phyloP scores from a whole-genome alignment of 2,888 invertebrate genomes.

The Meandrusa payeni region DNA sequence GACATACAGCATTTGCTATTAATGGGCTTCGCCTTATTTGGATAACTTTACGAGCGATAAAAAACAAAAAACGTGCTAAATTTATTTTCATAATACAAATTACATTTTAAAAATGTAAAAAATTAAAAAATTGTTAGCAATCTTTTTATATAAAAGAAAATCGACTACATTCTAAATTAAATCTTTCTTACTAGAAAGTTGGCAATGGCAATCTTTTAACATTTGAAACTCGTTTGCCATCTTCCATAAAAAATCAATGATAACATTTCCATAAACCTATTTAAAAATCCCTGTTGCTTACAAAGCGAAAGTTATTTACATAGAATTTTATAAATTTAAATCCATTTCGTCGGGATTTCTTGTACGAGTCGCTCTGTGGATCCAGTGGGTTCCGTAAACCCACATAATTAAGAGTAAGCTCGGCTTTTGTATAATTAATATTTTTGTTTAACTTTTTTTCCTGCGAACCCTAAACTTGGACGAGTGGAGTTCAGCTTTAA shows the following conservation, averaged over 20 bases:
- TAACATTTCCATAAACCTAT: too few relatives aligned
- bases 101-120: too few relatives aligned
- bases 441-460: constrained; percentile 7
- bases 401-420: constrained; percentile 12
- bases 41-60: not conserved
- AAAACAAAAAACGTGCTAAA: too few relatives aligned
- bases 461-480: not conserved
- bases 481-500: not conserved
- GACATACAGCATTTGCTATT: constrained; percentile 2
- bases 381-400: not conserved
- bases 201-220: too few relatives aligned
- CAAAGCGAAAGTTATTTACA: not conserved
- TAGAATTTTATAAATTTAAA: constrained; percentile 2
- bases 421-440: constrained; percentile 10
- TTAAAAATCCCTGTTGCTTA: not conserved
- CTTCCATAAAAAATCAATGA: too few relatives aligned
- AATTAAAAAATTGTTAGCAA: too few relatives aligned
- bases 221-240: too few relatives aligned
- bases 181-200: too few relatives aligned
- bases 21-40: not conserved
- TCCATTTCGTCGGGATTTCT: constrained; percentile 5
- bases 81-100: too few relatives aligned
- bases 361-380: not conserved
- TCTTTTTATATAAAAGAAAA: too few relatives aligned
- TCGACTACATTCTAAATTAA: too few relatives aligned